Evolutionary conservation across 2,888 invertebrate species (phyloP).

Genomic region (Apamea sordens): DNA sequence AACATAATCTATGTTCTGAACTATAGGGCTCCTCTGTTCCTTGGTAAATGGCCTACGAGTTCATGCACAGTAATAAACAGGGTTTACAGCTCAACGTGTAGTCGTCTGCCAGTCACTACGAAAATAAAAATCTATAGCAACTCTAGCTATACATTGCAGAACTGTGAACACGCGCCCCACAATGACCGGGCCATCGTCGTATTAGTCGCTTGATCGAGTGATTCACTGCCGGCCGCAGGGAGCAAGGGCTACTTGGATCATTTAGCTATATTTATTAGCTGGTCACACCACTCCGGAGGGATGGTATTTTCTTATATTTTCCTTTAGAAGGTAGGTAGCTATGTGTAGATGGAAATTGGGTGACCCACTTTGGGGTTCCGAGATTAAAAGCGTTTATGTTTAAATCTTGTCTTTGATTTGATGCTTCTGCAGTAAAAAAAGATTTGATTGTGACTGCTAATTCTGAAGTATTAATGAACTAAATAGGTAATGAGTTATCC

Average conservation of each 20-base stretch:
- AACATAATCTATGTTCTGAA: neutral
- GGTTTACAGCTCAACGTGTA: neutral
- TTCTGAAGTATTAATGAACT: neutral
- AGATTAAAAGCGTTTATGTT: neutral
- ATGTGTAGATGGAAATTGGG: constrained; percentile 23
- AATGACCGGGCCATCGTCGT: constrained; percentile 50
- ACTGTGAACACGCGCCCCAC: constrained; percentile 31
- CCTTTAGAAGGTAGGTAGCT: constrained; percentile 1
- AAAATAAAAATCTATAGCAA: neutral
- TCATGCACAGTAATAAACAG: neutral
- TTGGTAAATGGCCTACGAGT: neutral
- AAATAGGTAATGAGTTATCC: neutral
- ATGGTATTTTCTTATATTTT: constrained; percentile 42
- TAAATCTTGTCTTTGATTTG: neutral
- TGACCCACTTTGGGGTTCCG: constrained; percentile 14
- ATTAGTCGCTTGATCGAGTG: constrained; percentile 58
- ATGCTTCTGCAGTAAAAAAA: neutral
- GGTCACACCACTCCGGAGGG: constrained; percentile 35
- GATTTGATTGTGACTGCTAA: neutral
- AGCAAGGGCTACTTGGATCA: constrained; percentile 45
- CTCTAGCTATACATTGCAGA: neutral
- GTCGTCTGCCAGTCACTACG: neutral
- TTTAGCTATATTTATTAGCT: constrained; percentile 62
- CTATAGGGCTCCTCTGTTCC: neutral
- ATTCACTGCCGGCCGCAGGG: constrained; percentile 39